phyloP scores from a whole-genome alignment of 2,888 invertebrate genomes.

The Synanthedon formicaeformis region DNA sequence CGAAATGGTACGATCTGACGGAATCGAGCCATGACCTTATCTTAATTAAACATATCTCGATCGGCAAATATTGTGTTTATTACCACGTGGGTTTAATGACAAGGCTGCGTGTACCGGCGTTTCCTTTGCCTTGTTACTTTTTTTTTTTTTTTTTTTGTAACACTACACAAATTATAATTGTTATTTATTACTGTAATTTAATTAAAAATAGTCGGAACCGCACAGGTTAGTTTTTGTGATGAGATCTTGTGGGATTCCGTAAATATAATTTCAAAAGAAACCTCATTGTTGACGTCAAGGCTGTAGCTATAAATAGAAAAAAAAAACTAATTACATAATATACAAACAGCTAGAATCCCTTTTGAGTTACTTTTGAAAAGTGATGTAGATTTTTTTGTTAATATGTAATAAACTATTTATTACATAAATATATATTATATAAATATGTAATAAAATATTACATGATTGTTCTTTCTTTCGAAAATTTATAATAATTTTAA shows the following conservation, averaged over 20 bases:
- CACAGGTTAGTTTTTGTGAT: not conserved
- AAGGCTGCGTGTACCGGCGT: not conserved
- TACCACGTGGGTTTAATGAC: not conserved
- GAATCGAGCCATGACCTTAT: not conserved
- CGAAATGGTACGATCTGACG: not conserved
- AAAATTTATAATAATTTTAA: too few species aligned
- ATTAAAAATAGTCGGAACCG: not conserved
- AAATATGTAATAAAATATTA: too few species aligned
- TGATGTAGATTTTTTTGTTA: too few species aligned
- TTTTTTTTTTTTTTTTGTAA: not conserved
- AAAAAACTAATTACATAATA: too few species aligned
- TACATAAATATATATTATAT: too few species aligned
- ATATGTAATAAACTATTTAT: too few species aligned
- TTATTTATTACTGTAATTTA: not conserved
- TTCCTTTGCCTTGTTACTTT: not conserved
- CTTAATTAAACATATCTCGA: not conserved
- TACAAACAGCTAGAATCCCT: too few species aligned
- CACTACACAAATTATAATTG: not conserved
- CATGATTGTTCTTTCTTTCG: too few species aligned
- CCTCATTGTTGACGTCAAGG: too few species aligned
- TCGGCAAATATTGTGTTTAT: not conserved
- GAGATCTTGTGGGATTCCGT: not conserved
- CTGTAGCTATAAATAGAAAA: too few species aligned
- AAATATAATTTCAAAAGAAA: not conserved
- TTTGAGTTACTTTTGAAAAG: too few species aligned